A percentile compares a stretch with the other conserved stretches of the same genome.
Evolutionary conservation across 2,888 invertebrate genomes (phyloP).

Genomic region (Sylvicola fuscatus): DNA sequence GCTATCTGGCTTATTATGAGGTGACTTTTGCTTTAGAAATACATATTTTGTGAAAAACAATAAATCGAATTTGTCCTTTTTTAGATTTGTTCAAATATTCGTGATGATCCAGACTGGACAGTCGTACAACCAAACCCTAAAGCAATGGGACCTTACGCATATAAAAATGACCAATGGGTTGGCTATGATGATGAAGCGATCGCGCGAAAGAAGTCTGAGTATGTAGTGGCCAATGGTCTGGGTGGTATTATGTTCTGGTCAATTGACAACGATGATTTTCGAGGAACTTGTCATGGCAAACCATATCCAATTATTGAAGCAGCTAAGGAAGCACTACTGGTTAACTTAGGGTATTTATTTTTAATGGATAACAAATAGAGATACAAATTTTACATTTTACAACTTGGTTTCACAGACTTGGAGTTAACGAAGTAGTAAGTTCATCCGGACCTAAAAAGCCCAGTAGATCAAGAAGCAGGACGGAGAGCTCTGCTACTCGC

Average conservation of each 20-base stretch:
- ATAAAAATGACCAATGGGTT: constrained; percentile 77
- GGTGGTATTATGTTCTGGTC: constrained; percentile 52
- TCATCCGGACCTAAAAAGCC: constrained; percentile 17
- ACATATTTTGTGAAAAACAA: too few relatives aligned
- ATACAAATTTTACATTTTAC: neutral
- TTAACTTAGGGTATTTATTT: constrained; percentile 13
- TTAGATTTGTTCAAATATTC: constrained; percentile 69
- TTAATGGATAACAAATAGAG: neutral
- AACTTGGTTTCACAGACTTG: constrained; percentile 12
- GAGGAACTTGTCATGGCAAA: constrained; percentile 69
- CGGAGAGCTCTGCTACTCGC: constrained; percentile 14
- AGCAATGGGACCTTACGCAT: constrained; percentile 81
- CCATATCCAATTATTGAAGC: constrained; percentile 84
- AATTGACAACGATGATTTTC: constrained; percentile 86
- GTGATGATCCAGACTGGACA: constrained; percentile 53
- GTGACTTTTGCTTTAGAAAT: constrained; percentile 24
- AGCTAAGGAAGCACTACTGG: constrained; percentile 53
- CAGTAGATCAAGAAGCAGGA: constrained; percentile 17
- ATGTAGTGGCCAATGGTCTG: constrained; percentile 62
- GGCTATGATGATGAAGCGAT: constrained; percentile 79
- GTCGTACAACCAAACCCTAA: constrained; percentile 61
- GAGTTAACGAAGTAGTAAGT: constrained; percentile 21
- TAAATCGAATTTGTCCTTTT: constrained; percentile 8
- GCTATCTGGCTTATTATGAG: constrained; percentile 84
- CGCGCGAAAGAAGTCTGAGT: constrained; percentile 61